Base-by-base conservation (phyloP, 2,888 invertebrate species). In the Clepsis dumicolana region DNA sequence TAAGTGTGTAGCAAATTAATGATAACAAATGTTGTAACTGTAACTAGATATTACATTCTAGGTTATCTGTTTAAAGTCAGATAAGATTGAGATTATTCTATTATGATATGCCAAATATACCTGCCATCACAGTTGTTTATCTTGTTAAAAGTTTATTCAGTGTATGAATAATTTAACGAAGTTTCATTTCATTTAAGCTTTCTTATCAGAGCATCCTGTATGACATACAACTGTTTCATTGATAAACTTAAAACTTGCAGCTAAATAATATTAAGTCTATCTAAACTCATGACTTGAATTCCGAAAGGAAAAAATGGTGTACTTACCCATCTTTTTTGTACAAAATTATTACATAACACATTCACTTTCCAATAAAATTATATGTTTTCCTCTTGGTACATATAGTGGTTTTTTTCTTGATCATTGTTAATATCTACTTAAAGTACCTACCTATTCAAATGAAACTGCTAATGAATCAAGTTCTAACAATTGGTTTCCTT, bases 11-110 rank as follows among this genome's bases (percentile, higher is more conserved):
- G 64, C 69, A 65, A 65, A 57, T 66, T 63, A 52, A 74, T 79
- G 77, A 78, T 80, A 78, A 77, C 70, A 75, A 56, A 72, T 82
- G 74, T 79, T 66, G 78, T 81, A 83, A 81, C 77, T 66, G 78
- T 81, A 83, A 81, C 77, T 73, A 65, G 73, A 70, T 70, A 71
- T 68, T 68, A 73, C 65, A 72, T 76, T 76, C 73, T 75, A 70
- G 76, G 75, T 82, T 84, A 83, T 84, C 81, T 80, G 68, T 66
- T 67, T 68, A 73, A 71, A 61, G 70, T 53, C 48, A 71, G 80
- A 81, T 80, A 78, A 78, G 77, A 75, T 76, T 70, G 61, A 72
- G 74, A 76, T 74, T 71, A 71, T 57, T 48, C 27, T 70, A 71
- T 69, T 73, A 71, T 70, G 70, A 54, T 32, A 41, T 71, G 70